phyloP scores from a whole-genome alignment of 2,113 vertebrate genomes.

The Hemiscyllium ocellatum region DNA sequence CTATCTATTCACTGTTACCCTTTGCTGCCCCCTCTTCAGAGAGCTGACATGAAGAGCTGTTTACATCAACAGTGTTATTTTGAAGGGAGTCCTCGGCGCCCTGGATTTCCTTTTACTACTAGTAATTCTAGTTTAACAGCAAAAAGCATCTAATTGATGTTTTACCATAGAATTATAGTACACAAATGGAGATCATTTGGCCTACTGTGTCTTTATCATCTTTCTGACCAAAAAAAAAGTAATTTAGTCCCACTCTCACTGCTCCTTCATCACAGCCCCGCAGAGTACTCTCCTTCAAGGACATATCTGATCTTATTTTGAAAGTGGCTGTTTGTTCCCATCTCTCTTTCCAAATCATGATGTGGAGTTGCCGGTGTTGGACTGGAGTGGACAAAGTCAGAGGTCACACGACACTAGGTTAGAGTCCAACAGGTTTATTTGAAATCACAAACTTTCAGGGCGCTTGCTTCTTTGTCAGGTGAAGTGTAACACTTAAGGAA shows the following conservation, averaged over 20 bases:
- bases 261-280: not conserved
- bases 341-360: not conserved
- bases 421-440: too few species aligned
- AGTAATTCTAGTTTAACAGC: not conserved
- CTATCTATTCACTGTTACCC: not conserved
- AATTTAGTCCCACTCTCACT: not conserved
- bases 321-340: not conserved
- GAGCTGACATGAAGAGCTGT: not conserved
- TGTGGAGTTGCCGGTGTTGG: too few species aligned
- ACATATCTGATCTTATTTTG: not conserved
- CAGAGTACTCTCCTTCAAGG: not conserved
- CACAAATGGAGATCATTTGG: not conserved
- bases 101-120: not conserved
- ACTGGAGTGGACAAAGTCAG: too few species aligned
- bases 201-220: not conserved
- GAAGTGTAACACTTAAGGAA: too few species aligned
- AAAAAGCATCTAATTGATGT: not conserved
- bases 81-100: not conserved
- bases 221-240: not conserved
- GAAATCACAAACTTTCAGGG: too few species aligned
- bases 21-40: rapidly evolving
- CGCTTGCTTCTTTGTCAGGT: too few species aligned
- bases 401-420: too few species aligned
- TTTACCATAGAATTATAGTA: not conserved
- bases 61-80: not conserved